Evolutionary conservation across 35 echinoderm and acorn worm species (phyloP).

Genomic region (Heliocidaris tuberculata): DNA sequence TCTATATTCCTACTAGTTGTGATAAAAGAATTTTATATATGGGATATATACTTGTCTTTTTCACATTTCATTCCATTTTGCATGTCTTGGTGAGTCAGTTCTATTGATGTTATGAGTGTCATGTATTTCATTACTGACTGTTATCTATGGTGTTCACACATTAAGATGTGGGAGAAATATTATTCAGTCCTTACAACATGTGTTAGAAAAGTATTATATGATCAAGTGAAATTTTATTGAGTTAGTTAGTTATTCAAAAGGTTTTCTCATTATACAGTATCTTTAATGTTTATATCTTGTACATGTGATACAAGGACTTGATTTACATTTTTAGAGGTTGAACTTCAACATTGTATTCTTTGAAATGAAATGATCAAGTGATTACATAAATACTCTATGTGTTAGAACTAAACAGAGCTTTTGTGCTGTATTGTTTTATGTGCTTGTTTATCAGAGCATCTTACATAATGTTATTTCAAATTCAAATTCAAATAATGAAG

Average conservation of each 20-base stretch:
- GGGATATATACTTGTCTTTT: neutral
- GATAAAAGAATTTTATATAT: neutral
- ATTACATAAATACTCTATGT: neutral
- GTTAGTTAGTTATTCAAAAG: neutral
- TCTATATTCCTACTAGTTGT: neutral
- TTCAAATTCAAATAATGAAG: neutral
- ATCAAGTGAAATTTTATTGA: neutral
- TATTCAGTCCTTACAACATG: neutral
- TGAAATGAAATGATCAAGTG: neutral
- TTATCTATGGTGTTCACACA: neutral
- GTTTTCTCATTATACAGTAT: neutral
- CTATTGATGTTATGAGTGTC: neutral
- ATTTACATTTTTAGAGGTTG: too few relatives aligned
- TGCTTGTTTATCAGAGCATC: neutral
- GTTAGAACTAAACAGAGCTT: neutral
- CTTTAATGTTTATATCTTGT: neutral
- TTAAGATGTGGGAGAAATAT: neutral
- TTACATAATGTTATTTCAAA: neutral
- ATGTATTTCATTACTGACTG: neutral
- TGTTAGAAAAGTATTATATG: neutral
- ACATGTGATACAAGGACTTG: neutral
- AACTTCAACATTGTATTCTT: neutral
- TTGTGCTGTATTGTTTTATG: neutral
- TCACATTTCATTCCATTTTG: neutral
- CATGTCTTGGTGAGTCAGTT: neutral